These are phyloP conservation scores for Delphinapterus leucas DNA, from an alignment of 2,113 vertebrate genomes.

Conservation along the genomic window DNA sequence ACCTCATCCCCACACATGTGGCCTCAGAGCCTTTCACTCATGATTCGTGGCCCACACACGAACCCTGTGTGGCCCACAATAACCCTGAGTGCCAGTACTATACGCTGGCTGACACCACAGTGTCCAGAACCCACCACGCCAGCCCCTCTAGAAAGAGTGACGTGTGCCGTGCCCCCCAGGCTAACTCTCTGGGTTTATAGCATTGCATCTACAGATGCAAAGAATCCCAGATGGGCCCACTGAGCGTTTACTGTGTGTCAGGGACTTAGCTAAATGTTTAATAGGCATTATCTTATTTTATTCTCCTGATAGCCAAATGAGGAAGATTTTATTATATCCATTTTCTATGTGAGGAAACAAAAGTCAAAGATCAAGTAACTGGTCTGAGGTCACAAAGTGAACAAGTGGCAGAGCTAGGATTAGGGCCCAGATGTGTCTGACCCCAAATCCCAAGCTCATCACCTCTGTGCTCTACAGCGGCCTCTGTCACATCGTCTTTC, in stretches of 20 bases:
- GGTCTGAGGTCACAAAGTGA: not conserved
- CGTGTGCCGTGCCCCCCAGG: not conserved
- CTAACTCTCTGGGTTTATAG: not conserved
- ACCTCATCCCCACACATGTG: not conserved
- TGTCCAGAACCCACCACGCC: not conserved
- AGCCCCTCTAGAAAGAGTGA: not conserved
- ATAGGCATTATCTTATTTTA: not conserved
- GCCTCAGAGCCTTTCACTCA: not conserved
- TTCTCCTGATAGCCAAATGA: not conserved
- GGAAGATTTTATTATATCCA: not conserved
- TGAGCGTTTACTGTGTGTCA: not conserved
- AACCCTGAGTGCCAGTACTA: not conserved
- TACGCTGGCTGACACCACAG: not conserved
- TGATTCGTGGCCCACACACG: not conserved
- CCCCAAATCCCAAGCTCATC: not conserved
- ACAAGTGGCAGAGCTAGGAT: not conserved
- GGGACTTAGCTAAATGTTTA: not conserved
- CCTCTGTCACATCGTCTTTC: not conserved
- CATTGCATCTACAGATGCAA: not conserved
- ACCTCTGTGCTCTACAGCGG: not conserved
- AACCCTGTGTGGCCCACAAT: no score
- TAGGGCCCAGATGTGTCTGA: not conserved
- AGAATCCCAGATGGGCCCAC: not conserved
- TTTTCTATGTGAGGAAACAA: not conserved
- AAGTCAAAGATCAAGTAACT: conserved; percentile 16